Conservation (phyloP, 2,113 vertebrate genomes). For the Archilochus colubris region DNA sequence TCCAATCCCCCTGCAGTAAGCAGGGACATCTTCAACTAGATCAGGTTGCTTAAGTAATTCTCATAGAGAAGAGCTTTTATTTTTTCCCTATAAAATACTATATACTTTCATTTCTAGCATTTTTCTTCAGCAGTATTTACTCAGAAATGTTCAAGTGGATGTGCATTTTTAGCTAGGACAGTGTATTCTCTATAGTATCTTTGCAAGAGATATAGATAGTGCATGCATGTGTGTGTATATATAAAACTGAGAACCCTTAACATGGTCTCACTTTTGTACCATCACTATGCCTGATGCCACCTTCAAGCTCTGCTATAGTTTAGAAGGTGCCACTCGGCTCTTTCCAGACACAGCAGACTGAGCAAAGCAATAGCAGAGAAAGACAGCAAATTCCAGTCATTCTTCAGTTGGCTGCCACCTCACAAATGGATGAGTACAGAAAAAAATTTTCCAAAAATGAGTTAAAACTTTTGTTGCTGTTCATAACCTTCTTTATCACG, state of each 20-base stretch:
- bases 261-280: neutral
- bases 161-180: neutral
- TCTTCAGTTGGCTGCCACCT: neutral
- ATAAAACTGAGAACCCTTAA: neutral
- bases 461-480: neutral
- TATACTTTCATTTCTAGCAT: neutral
- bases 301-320: neutral
- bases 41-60: neutral
- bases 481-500: neutral
- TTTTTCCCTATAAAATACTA: neutral
- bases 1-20: too few species aligned
- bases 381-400: neutral
- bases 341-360: neutral
- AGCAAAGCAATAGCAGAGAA: neutral
- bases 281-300: neutral
- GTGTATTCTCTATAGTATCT: neutral
- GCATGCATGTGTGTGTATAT: accelerated
- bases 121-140: neutral
- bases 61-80: neutral
- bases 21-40: too few species aligned
- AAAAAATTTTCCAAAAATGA: neutral
- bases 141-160: neutral
- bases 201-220: neutral
- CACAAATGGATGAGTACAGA: neutral
- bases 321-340: neutral